These are phyloP conservation scores for Discoglossus pictus DNA, from an alignment of 2,797 vertebrate genomes.

Conservation along the genomic window DNA sequence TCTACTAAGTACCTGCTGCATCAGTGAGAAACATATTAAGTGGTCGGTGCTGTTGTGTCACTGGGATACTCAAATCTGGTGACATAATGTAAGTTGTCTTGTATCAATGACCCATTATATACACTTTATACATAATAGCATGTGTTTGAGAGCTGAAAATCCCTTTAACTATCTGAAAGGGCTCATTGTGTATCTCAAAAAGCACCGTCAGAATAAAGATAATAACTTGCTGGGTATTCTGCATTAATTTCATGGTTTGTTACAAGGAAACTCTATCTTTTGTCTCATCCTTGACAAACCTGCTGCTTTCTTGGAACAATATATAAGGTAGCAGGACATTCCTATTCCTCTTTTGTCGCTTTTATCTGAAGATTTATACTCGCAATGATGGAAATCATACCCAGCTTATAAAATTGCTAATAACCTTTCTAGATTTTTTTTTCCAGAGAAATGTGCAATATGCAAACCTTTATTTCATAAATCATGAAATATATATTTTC, in stretches of 20 bases:
- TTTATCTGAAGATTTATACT: conserved; percentile 13
- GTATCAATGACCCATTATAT: no score
- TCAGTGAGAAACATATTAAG: no score
- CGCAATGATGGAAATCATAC: conserved; percentile 6
- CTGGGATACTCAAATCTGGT: no score
- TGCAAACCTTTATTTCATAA: neutral
- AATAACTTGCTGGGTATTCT: neutral
- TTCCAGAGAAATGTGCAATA: neutral
- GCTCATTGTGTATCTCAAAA: neutral
- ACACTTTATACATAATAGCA: no score
- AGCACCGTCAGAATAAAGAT: neutral
- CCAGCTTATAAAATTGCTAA: conserved; percentile 22
- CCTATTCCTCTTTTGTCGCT: neutral
- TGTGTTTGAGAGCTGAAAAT: no score
- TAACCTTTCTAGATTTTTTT: conserved; percentile 10
- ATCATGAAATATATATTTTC: no score
- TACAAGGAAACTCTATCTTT: neutral
- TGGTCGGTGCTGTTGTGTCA: no score
- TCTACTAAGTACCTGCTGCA: no score
- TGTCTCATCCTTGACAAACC: neutral
- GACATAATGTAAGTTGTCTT: no score
- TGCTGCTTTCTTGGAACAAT: neutral
- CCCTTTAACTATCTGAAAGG: neutral
- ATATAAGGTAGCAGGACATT: neutral
- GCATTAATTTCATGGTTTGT: conserved; percentile 5